Evolutionary conservation across 2,113 vertebrate genomes (phyloP), one percentile per base, ranked within the genome.

Genomic region (Pelecanoides urinatrix): DNA sequence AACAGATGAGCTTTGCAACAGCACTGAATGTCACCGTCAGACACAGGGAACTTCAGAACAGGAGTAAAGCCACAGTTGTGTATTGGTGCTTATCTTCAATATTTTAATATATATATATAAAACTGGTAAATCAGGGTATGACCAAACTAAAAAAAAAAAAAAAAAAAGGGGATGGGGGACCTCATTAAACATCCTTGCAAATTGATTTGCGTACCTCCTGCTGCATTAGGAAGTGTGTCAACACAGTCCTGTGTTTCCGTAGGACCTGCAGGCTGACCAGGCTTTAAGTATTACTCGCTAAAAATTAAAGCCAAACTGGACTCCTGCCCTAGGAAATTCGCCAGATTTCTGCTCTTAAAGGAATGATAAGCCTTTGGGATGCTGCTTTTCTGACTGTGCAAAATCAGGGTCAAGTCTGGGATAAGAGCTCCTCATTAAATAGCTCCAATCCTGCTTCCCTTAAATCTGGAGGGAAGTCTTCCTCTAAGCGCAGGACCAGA

Each of bases 291-390:
- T 95, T 86, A 16, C 79, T 92, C 90, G 59, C 47, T 38, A 1
- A 23, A 79, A 90, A 40, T 20, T 10, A 30, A 78, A 97, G 86
- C 86, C 96, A 86, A 88, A 63, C 86, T 88, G 86, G 95, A 84
- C 44, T 94, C 52, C 65, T 78, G 95, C 88, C 86, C 72, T 50
- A 77, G 94, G 92, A 95, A 88, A 25, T 55, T 34, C 0, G 44
- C 96, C 96, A 97, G 86, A 52, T 94, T 86, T 78, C 86, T 81
- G 86, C 79, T 96, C 83, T 38, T 68, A 45, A 63, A 94, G 95
- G 95, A 92, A 88, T 44, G 95, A 88, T 59, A 47, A 96, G 81
- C 88, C 80, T 92, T 88, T 72, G 86, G 86, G 96, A 94, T 92
- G 92, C 80, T 97, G 92, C 91, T 94, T 6, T 74, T 92, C 79